Evolutionary conservation across 2,888 invertebrate species (phyloP).

Genomic region (Andrena hattorfiana): DNA sequence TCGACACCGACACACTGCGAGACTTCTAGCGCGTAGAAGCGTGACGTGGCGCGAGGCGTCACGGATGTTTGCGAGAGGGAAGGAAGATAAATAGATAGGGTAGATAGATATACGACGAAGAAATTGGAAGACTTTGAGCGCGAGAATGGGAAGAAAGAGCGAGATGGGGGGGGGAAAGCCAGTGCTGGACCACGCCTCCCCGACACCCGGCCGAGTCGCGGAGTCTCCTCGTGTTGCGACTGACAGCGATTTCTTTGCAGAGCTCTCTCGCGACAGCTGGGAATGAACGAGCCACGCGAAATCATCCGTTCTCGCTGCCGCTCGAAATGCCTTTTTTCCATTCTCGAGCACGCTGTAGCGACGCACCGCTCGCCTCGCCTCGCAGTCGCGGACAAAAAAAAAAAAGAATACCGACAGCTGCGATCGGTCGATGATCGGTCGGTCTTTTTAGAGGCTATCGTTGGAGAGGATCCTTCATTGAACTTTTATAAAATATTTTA

Average conservation of each 20-base stretch:
- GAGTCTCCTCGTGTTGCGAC: constrained; percentile 70
- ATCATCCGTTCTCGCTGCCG: constrained; percentile 59
- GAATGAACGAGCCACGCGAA: constrained; percentile 63
- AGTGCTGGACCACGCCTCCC: constrained; percentile 64
- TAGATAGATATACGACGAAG: constrained; percentile 67
- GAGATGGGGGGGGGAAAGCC: constrained; percentile 76
- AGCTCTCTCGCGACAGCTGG: constrained; percentile 63
- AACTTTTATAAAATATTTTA: constrained; percentile 45
- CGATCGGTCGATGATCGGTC: constrained; percentile 32
- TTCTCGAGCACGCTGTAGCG: constrained; percentile 24
- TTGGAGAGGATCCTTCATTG: constrained; percentile 18
- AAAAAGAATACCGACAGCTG: background rate
- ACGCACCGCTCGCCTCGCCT: constrained; percentile 17
- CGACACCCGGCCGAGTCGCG: constrained; percentile 61
- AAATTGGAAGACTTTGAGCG: constrained; percentile 78
- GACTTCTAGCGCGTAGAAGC: constrained; percentile 33
- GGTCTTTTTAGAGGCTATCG: background rate
- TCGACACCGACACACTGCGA: constrained; percentile 51
- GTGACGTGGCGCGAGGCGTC: background rate
- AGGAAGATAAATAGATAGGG: constrained; percentile 55
- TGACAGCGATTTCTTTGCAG: constrained; percentile 64
- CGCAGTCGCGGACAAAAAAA: background rate
- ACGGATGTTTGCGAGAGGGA: constrained; percentile 8
- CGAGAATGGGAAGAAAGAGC: constrained; percentile 79
- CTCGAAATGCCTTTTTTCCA: constrained; percentile 37